phyloP scores from a whole-genome alignment of 2,888 invertebrate genomes.

The Dryocosmus kuriphilus region DNA sequence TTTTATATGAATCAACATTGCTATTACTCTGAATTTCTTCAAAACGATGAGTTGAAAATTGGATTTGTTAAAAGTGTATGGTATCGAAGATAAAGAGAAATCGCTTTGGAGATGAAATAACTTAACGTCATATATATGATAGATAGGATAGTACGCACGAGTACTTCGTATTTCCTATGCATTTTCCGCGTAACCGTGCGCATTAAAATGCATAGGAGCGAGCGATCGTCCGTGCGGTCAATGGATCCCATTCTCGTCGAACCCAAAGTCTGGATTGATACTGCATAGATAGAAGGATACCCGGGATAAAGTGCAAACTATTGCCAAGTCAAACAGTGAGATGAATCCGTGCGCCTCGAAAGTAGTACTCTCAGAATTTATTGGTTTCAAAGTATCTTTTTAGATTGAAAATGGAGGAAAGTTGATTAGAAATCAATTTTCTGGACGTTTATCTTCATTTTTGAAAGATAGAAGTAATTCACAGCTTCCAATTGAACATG shows the following conservation, averaged over 20 bases:
- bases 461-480: neutral
- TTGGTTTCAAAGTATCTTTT: constrained; percentile 15
- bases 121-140: constrained; percentile 1
- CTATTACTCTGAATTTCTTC: no score
- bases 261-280: constrained; percentile 36
- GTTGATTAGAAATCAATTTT: constrained; percentile 3
- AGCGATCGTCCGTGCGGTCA: constrained; percentile 33
- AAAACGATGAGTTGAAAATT: no score
- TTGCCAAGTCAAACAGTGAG: constrained; percentile 30
- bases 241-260: constrained; percentile 38
- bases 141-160: constrained; percentile 20
- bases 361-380: constrained; percentile 16
- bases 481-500: no score
- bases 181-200: constrained; percentile 32
- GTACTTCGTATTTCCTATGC: constrained; percentile 30
- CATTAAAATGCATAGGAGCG: constrained; percentile 36
- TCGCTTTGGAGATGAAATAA: neutral
- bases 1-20: neutral
- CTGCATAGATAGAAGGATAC: constrained; percentile 25
- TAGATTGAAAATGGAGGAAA: neutral
- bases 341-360: constrained; percentile 25
- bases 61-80: neutral
- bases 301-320: constrained; percentile 38
- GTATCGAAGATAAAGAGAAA: neutral
- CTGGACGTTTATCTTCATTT: neutral